phyloP scores from a whole-genome alignment of 1,140 invertebrate genomes.

The Globodera rostochiensis region DNA sequence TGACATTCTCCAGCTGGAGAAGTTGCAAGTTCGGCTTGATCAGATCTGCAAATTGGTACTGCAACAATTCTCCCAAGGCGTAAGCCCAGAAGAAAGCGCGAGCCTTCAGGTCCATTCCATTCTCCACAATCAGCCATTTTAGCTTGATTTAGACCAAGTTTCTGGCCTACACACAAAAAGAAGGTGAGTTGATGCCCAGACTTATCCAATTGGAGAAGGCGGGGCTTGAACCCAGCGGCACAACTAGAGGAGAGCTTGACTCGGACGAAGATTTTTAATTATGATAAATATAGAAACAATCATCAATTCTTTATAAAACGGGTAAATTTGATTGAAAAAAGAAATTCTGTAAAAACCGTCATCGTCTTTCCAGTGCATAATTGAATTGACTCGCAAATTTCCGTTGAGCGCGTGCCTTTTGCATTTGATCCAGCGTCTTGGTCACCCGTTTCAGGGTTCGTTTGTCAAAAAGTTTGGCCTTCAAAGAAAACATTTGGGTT shows the following conservation, averaged over 20 bases:
- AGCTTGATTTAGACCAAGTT: constrained; percentile 17
- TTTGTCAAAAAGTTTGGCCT: constrained; percentile 57
- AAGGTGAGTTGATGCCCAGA: constrained; percentile 12
- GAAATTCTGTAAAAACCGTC: background rate
- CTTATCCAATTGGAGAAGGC: constrained; percentile 29
- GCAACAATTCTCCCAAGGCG: constrained; percentile 26
- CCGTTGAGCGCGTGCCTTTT: constrained; percentile 43
- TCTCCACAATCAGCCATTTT: too few relatives aligned
- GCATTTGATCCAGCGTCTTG: constrained; percentile 49
- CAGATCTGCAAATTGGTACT: constrained; percentile 42
- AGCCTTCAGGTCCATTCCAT: constrained; percentile 19
- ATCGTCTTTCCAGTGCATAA: constrained; percentile 43
- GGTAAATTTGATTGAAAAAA: background rate
- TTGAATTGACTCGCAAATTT: constrained; percentile 56
- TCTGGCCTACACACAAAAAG: constrained; percentile 26
- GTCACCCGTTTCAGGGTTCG: constrained; percentile 45
- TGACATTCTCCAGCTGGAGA: constrained; percentile 41
- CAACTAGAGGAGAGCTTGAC: constrained; percentile 1
- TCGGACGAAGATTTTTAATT: constrained; percentile 35
- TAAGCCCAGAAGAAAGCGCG: constrained; percentile 20
- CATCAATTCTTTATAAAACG: background rate
- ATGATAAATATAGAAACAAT: background rate
- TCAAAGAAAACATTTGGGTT: constrained; percentile 26
- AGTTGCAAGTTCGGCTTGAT: constrained; percentile 39
- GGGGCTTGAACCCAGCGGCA: background rate